Evolutionary conservation across 2,888 invertebrate species (phyloP).

Genomic region (Leistus spinibarbis): DNA sequence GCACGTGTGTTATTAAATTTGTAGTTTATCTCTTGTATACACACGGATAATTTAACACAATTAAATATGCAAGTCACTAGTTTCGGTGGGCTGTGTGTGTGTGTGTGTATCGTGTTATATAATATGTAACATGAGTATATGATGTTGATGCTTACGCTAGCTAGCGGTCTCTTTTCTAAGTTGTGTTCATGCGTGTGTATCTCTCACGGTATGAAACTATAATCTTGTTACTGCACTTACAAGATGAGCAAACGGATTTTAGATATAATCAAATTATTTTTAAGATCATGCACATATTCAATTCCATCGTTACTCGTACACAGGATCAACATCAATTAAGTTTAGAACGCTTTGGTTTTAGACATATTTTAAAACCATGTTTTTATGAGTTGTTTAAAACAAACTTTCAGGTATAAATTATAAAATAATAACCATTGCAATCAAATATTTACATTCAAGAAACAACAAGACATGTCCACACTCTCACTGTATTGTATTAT

Average conservation of each 20-base stretch:
- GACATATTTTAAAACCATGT: background rate
- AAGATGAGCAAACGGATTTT: too few relatives aligned
- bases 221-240: background rate
- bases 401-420: background rate
- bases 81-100: constrained; percentile 23
- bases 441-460: too few relatives aligned
- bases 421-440: too few relatives aligned
- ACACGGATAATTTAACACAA: constrained; percentile 52
- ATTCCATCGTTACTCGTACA: too few relatives aligned
- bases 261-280: too few relatives aligned
- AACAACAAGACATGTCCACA: too few relatives aligned
- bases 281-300: too few relatives aligned
- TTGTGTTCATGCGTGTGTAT: background rate
- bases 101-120: too few relatives aligned
- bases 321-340: too few relatives aligned
- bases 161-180: background rate
- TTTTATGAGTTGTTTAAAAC: background rate
- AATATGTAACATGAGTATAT: constrained; percentile 41
- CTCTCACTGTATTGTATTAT: too few relatives aligned
- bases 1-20: constrained; percentile 48
- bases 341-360: background rate
- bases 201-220: background rate
- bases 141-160: background rate
- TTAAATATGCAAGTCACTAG: constrained; percentile 51
- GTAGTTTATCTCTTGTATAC: constrained; percentile 47